Evolutionary conservation across 2,113 vertebrate species (phyloP).

Genomic region (Parotia lawesii): DNA sequence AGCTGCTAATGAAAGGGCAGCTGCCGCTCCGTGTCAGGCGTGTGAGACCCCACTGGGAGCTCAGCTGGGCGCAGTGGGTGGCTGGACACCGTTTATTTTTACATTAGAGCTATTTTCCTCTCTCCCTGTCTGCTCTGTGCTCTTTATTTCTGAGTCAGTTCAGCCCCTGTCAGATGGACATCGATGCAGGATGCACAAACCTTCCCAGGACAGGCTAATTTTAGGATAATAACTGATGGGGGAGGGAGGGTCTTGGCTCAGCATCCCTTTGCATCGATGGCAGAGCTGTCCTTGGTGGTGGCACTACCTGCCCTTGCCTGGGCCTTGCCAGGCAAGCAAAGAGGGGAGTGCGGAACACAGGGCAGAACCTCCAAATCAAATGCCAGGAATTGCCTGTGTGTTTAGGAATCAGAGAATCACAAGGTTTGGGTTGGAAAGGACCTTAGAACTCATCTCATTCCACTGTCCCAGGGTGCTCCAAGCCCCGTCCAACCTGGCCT

Average conservation of each 20-base stretch:
- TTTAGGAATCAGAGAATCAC: not conserved
- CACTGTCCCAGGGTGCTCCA: fast-evolving
- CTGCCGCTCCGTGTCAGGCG: conserved; percentile 32
- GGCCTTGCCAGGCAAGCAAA: not conserved
- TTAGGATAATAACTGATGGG: not conserved
- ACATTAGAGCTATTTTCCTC: conserved; percentile 44
- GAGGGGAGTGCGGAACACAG: fast-evolving
- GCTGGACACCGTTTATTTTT: conserved; percentile 52
- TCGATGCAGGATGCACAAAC: not conserved
- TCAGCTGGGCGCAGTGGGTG: conserved; percentile 39
- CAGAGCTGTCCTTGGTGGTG: not conserved
- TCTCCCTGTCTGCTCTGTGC: conserved; percentile 25
- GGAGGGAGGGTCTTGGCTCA: not conserved
- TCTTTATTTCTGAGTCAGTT: conserved; percentile 15
- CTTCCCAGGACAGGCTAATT: not conserved
- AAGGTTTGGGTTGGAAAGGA: not conserved
- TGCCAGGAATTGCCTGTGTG: not conserved
- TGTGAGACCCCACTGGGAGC: conserved; percentile 31
- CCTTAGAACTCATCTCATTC: fast-evolving
- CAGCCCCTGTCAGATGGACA: conserved; percentile 30
- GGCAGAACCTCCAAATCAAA: not conserved
- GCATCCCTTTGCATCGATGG: not conserved
- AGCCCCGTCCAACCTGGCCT: fast-evolving
- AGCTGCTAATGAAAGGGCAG: conserved; percentile 58
- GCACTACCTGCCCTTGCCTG: not conserved